Conservation (phyloP, 1,140 invertebrate genomes). For the Drosophila serrata region DNA sequence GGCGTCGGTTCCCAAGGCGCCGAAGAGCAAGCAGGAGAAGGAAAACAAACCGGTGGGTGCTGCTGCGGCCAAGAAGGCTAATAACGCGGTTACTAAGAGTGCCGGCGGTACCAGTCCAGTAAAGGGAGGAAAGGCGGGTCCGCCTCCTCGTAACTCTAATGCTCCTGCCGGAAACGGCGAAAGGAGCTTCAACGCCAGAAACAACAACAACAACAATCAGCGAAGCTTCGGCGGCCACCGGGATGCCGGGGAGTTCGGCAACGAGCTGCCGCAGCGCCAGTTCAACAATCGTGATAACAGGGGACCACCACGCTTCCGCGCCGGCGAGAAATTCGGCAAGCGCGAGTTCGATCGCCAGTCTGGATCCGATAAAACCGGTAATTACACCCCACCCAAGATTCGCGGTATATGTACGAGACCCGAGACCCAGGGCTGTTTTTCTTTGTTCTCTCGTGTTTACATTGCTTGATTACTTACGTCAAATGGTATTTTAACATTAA, state of each 20-base stretch:
- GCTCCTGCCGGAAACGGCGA: constrained; percentile 86
- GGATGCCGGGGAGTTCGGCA: constrained; percentile 82
- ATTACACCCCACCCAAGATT: constrained; percentile 85
- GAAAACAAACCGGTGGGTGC: constrained; percentile 90
- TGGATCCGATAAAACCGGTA: constrained; percentile 94
- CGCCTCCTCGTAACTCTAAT: constrained; percentile 34
- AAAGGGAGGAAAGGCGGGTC: constrained; percentile 44
- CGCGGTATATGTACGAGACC: background rate
- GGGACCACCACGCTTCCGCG: constrained; percentile 85
- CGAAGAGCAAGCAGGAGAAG: constrained; percentile 89
- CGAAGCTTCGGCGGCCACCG: constrained; percentile 80
- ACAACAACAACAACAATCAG: constrained; percentile 11
- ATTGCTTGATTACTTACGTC: constrained; percentile 7
- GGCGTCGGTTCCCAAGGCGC: constrained; percentile 6
- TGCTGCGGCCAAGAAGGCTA: constrained; percentile 72
- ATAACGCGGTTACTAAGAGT: constrained; percentile 53
- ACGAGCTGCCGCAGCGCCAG: constrained; percentile 85
- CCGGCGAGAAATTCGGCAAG: constrained; percentile 88
- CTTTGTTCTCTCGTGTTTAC: constrained; percentile 31
- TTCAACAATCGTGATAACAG: constrained; percentile 61
- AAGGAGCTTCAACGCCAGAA: constrained; percentile 89
- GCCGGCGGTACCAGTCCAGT: constrained; percentile 44
- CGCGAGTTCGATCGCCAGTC: constrained; percentile 98
- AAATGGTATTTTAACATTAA: background rate
- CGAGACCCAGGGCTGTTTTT: background rate